Percentiles rank a stretch among this genome's conserved stretches.
phyloP scores from a whole-genome alignment of 2,888 invertebrate genomes.

The Drosophila paracracens region DNA sequence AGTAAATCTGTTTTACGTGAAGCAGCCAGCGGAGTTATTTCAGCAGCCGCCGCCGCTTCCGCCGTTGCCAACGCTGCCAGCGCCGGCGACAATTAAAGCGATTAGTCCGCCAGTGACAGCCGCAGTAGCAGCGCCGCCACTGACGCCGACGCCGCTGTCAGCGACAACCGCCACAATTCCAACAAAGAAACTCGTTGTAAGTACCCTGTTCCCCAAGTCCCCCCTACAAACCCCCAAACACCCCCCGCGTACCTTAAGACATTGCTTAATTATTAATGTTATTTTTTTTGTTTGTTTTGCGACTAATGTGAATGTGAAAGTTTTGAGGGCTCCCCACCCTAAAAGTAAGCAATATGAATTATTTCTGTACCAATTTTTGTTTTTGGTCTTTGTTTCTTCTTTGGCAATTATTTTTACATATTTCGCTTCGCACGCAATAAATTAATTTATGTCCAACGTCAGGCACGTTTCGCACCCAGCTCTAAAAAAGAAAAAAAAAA shows the following conservation, averaged over 20 bases:
- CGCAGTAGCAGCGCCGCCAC: constrained; percentile 79
- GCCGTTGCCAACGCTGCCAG: constrained; percentile 75
- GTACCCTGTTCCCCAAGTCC: constrained; percentile 56
- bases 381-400: constrained; percentile 19
- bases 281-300: background rate
- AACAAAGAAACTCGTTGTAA: constrained; percentile 85
- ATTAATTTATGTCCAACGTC: constrained; percentile 78
- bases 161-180: constrained; percentile 82
- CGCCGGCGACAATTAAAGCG: constrained; percentile 85
- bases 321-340: constrained; percentile 37
- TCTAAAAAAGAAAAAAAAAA: constrained; percentile 3
- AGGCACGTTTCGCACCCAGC: constrained; percentile 72
- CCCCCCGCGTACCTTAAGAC: constrained; percentile 19
- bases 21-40: constrained; percentile 85
- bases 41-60: constrained; percentile 82
- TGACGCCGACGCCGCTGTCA: constrained; percentile 78
- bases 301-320: constrained; percentile 66
- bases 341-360: constrained; percentile 73
- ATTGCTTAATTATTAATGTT: constrained; percentile 76
- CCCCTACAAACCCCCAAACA: background rate
- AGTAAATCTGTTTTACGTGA: constrained; percentile 85
- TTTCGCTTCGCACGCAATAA: constrained; percentile 79
- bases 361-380: constrained; percentile 59
- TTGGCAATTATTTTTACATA: constrained; percentile 58
- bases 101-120: constrained; percentile 84